Base-by-base conservation (phyloP, 2,888 invertebrate species). In the Tetrapedia diversipes region DNA sequence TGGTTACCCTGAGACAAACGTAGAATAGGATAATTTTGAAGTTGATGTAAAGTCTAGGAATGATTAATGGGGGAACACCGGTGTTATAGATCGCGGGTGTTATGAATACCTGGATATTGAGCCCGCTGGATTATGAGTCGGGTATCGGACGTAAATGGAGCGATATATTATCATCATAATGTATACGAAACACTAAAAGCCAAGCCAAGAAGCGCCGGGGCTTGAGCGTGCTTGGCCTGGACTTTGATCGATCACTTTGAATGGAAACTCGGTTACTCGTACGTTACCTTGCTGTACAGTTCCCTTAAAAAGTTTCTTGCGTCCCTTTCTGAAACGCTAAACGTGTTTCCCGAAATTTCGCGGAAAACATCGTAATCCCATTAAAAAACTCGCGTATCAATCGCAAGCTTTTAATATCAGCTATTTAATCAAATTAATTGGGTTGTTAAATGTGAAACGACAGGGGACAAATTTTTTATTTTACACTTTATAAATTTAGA, bases 221-320 rank as follows among this genome's bases (percentile, higher is more conserved):
- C 87, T 66, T 81, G 82, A 10, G 96, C 95, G 0, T 97, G 96
- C 87, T 94, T 95, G 0, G 94, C 95, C 66, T 97, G 97, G 96
- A 95, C 95, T 79, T 91, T 97, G 19, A 93, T 97, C 91, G 97
- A 97, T 87, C 96, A 96, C 88, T 96, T 95, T 90, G 97, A 97
- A 90, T 97, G 97, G 97, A 93, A 93, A 72, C 92, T 93, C 60
- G 65, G 65, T 32, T 97, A 94, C 88, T 94, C 94, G 94, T 95
- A 93, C 94, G 94, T 93, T 49, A 63, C 57, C 41, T 53, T 45
- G 11, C 63, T 6, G 19, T 41, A 54, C 27, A 60, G 43, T 74
- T 64, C 45, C 22, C 39, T 56, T 47, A 19, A 61, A 53, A 24
- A 22, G 29, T 74, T 29, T 41, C 53, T 60, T 37, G 32, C 63